phyloP scores from a whole-genome alignment of 2,113 vertebrate species.

The Chrysochloris asiatica region DNA sequence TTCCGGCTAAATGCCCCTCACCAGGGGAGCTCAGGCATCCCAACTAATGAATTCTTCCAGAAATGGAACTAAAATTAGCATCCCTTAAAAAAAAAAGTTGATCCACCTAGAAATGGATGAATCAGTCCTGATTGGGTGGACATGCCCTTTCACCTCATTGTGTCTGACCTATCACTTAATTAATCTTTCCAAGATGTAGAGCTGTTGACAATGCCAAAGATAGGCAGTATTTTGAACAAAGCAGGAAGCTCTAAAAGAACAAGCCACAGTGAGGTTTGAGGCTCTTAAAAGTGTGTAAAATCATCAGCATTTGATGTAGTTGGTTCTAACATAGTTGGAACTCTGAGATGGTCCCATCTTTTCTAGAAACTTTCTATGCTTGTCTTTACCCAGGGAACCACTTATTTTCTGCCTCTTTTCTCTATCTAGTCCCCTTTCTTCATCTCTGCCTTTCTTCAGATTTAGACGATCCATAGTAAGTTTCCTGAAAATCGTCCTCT shows the following conservation, averaged over 20 bases:
- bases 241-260: slow-evolving; percentile 67
- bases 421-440: slow-evolving; percentile 31
- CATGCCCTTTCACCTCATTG: slow-evolving; percentile 85
- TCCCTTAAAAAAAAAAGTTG: slow-evolving; percentile 79
- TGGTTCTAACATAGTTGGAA: slow-evolving; percentile 8
- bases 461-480: neutral
- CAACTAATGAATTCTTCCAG: slow-evolving; percentile 52
- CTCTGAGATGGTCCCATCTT: neutral
- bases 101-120: slow-evolving; percentile 76
- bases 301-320: slow-evolving; percentile 21
- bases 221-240: slow-evolving; percentile 81
- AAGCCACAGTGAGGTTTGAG: slow-evolving; percentile 47
- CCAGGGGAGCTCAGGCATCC: slow-evolving; percentile 12
- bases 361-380: slow-evolving; percentile 38
- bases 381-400: neutral
- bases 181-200: slow-evolving; percentile 83
- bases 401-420: slow-evolving; percentile 22
- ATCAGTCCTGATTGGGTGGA: slow-evolving; percentile 81
- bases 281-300: slow-evolving; percentile 60
- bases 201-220: slow-evolving; percentile 81
- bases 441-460: neutral
- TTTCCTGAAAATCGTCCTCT: slow-evolving; percentile 25
- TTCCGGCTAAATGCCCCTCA: slow-evolving; percentile 44
- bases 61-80: slow-evolving; percentile 70
- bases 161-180: slow-evolving; percentile 87